A percentile compares a stretch with the other conserved stretches of the same genome.
These are phyloP conservation scores for Anomalospiza imberbis DNA, from an alignment of 2,797 vertebrate genomes.

Conservation along the genomic window DNA sequence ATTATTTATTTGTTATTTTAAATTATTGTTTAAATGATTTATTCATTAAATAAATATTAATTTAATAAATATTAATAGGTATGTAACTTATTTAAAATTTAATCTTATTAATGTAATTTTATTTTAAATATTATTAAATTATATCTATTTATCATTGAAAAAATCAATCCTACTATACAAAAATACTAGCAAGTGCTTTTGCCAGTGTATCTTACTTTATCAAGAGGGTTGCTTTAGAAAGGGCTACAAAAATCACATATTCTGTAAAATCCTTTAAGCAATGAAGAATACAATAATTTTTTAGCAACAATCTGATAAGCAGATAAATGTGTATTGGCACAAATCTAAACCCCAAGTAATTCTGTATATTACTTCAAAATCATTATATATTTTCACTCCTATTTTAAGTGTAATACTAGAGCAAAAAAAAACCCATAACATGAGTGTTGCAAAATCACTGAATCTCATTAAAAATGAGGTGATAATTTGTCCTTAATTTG, in stretches of 20 bases:
- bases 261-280: not conserved
- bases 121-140: not conserved
- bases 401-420: not conserved
- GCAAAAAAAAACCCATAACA: not conserved
- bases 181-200: not conserved
- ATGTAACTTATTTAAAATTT: not conserved
- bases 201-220: not conserved
- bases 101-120: not conserved
- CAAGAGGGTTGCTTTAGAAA: not conserved
- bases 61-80: not conserved
- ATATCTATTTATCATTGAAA: not conserved
- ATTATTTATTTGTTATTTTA: not conserved
- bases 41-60: not conserved
- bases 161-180: not conserved
- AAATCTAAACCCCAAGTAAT: not conserved
- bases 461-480: not conserved
- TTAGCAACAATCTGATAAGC: not conserved
- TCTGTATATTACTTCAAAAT: not conserved
- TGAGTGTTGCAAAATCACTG: not conserved
- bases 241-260: not conserved
- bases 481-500: not conserved
- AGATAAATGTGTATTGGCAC: not conserved
- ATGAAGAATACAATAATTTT: not conserved
- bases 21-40: not conserved
- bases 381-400: not conserved